Percentiles rank a stretch among this genome's conserved stretches.
Evolutionary conservation across 2,113 vertebrate species (phyloP).

Genomic region (Myotis brandtii): DNA sequence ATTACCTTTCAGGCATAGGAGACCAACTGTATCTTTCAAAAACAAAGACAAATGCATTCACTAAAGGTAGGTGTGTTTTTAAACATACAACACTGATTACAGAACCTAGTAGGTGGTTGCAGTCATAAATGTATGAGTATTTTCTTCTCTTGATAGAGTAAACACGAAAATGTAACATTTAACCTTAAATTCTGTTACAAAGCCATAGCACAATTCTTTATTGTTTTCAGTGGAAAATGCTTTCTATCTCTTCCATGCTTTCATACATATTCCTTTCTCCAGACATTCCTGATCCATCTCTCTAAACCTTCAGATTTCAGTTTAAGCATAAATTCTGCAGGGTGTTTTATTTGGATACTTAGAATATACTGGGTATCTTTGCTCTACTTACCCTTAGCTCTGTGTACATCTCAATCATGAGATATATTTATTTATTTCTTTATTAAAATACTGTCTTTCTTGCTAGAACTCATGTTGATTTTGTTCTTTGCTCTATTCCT

Average conservation of each 20-base stretch:
- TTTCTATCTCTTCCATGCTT: not conserved
- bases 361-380: not conserved
- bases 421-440: not conserved
- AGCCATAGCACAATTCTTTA: not conserved
- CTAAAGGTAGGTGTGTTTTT: not conserved
- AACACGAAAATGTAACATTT: not conserved
- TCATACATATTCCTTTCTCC: not conserved
- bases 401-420: not conserved
- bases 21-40: not conserved
- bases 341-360: not conserved
- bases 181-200: not conserved
- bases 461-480: not conserved
- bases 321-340: not conserved
- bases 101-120: not conserved
- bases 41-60: not conserved
- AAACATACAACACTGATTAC: not conserved
- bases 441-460: conserved; percentile 5
- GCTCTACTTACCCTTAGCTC: not conserved
- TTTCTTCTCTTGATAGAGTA: not conserved
- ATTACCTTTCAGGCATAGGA: not conserved
- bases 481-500: not conserved
- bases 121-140: not conserved
- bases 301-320: not conserved
- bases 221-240: not conserved
- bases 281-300: not conserved